Evolutionary conservation across 2,888 invertebrate genomes (phyloP).

Genomic region (Caenorhabditis panamensis): DNA sequence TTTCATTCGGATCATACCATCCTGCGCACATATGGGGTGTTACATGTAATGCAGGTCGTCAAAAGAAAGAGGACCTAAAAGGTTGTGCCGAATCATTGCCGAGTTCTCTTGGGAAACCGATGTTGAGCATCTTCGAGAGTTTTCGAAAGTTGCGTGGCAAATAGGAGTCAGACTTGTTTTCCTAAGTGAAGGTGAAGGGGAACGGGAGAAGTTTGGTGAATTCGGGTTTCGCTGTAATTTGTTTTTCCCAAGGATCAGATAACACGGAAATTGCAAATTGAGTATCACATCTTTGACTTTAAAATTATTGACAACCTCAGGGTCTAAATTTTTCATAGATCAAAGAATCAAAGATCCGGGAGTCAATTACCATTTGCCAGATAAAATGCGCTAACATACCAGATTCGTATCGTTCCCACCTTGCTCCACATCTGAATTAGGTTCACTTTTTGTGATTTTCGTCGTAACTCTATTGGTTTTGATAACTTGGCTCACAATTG

Average conservation of each 20-base stretch:
- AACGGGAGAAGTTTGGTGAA: conserved; percentile 34
- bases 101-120: conserved; percentile 52
- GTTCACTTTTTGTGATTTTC: conserved; percentile 28
- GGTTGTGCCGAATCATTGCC: conserved; percentile 76
- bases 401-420: neutral
- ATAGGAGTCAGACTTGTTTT: conserved; percentile 32
- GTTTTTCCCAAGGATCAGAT: conserved; percentile 14
- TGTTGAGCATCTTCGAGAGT: conserved; percentile 47
- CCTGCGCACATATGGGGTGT: too few species aligned
- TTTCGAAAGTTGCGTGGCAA: conserved; percentile 39
- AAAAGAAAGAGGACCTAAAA: conserved; percentile 78
- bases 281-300: conserved; percentile 2
- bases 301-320: neutral
- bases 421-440: conserved; percentile 6
- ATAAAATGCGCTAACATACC: too few species aligned
- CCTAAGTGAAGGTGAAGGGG: conserved; percentile 17
- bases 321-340: neutral
- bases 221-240: neutral
- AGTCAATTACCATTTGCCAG: too few species aligned
- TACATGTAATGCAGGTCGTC: conserved; percentile 80
- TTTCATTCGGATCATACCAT: too few species aligned
- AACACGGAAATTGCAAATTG: conserved; percentile 2
- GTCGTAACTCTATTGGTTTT: conserved; percentile 57
- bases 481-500: conserved; percentile 63
- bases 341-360: too few species aligned